Evolutionary conservation across 2,888 invertebrate species (phyloP), one percentile per base, ranked within the genome.

Genomic region (Crocallis elinguaria): DNA sequence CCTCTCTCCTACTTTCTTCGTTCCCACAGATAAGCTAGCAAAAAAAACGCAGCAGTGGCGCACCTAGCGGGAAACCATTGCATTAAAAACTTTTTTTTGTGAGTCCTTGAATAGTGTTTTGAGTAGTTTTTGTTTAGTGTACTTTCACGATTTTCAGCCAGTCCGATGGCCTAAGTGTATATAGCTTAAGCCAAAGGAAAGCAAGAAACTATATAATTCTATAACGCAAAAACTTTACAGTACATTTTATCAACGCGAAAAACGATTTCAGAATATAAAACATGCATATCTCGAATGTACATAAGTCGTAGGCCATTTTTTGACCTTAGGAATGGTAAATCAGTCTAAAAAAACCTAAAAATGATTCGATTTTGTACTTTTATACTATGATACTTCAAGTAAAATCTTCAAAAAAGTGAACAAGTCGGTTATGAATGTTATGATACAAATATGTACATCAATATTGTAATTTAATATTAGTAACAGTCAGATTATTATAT

Each of bases 321-420:
- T 11, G 57, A 50, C 64, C 57, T 30, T 14, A 55, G 65, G 65
- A 66, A 66, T 66, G 63, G 38, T 62, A 49, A 45, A 44, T 66
- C 63, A 66, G 65, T 63, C 65, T 49, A 55, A 57, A 54, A 59
- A 37, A 48, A 46, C 21, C 33, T 41, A 41, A 29, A 11, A 27
- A 1, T 3, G 3, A 19, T 19, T 19, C 3, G 3, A 12, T 32
- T 14, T 13, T 14, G 35, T 33, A 33, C 17, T 27, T 6, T 9
- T 19, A 12, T n/a, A 39, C 9, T 7, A 32, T 32, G 2, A 1
- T 7, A 7, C 3, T 12, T 33, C 3, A 25, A 25, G n/a, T 35
- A 44, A 27, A 44, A 12, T 16, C 29, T 6, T 45, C 37, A 16
- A 45, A 36, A 43, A 43, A 23, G 21, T 4, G 8, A 19, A 12